Conservation (phyloP, 2,888 invertebrate species). For the Apotomis betuletana region DNA sequence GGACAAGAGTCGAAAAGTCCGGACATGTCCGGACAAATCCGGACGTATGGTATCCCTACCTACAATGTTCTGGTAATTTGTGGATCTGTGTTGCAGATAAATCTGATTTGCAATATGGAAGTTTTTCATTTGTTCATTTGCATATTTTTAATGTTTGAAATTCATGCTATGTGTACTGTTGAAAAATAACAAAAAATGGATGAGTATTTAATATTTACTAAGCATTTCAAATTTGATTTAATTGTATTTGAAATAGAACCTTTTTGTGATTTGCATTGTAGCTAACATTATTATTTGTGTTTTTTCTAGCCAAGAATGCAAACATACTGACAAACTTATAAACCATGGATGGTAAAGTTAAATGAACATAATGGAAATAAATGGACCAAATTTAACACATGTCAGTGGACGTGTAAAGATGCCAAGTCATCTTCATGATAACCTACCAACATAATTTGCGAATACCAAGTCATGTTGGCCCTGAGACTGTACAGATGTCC, state of each 20-base stretch:
- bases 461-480: constrained; percentile 68
- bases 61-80: no score
- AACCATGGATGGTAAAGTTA: constrained; percentile 77
- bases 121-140: background rate
- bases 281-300: constrained; percentile 41
- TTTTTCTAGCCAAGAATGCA: constrained; percentile 65
- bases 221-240: constrained; percentile 37
- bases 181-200: constrained; percentile 44
- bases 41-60: no score
- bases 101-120: no score
- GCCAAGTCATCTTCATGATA: constrained; percentile 53
- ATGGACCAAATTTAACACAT: constrained; percentile 47
- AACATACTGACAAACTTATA: constrained; percentile 47
- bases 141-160: constrained; percentile 36
- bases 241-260: constrained; percentile 43
- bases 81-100: no score
- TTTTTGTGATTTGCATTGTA: constrained; percentile 9
- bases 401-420: constrained; percentile 55
- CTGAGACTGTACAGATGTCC: constrained; percentile 59
- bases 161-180: constrained; percentile 63
- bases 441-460: constrained; percentile 60
- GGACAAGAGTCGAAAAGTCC: no score
- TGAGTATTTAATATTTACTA: constrained; percentile 44
- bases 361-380: constrained; percentile 56
- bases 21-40: no score